Percentiles rank a stretch among this genome's conserved stretches.
These are phyloP conservation scores for Hanleya hanleyi DNA, from an alignment of 2,888 invertebrate species.

Conservation along the genomic window DNA sequence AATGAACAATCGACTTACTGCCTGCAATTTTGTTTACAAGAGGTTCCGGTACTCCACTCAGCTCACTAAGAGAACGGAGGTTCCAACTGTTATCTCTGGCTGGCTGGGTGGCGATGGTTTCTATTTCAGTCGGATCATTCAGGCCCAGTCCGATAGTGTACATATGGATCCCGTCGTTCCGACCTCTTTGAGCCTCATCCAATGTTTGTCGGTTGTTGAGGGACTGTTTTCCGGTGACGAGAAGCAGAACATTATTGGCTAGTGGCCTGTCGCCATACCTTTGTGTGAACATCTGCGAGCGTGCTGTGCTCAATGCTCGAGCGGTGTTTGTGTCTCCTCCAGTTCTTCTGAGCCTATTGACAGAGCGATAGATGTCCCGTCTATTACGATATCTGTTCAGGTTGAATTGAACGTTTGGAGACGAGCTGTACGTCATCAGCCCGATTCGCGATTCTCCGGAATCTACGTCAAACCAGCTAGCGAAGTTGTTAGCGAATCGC, in stretches of 20 bases:
- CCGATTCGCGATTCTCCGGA: neutral
- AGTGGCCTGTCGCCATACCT: slow-evolving; percentile 36
- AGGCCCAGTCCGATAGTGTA: neutral
- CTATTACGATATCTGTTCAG: neutral
- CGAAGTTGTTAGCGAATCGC: neutral
- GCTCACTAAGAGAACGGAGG: neutral
- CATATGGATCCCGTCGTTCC: neutral
- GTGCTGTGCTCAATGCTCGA: slow-evolving; percentile 34
- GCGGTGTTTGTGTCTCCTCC: slow-evolving; percentile 35
- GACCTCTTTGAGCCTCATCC: neutral
- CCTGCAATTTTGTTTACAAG: neutral
- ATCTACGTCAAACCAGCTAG: neutral
- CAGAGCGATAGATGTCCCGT: neutral
- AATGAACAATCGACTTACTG: neutral
- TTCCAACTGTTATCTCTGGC: neutral
- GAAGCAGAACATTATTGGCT: slow-evolving; percentile 1
- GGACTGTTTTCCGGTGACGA: neutral
- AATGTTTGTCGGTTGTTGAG: neutral
- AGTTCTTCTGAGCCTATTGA: neutral
- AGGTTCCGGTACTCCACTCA: neutral
- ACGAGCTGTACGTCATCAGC: neutral
- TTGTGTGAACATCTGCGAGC: slow-evolving; percentile 29
- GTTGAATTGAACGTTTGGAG: neutral
- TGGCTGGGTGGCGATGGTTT: neutral
- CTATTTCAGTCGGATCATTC: neutral